Base-by-base conservation (phyloP, 2,113 vertebrate genomes). In the Corydoras sp. region DNA sequence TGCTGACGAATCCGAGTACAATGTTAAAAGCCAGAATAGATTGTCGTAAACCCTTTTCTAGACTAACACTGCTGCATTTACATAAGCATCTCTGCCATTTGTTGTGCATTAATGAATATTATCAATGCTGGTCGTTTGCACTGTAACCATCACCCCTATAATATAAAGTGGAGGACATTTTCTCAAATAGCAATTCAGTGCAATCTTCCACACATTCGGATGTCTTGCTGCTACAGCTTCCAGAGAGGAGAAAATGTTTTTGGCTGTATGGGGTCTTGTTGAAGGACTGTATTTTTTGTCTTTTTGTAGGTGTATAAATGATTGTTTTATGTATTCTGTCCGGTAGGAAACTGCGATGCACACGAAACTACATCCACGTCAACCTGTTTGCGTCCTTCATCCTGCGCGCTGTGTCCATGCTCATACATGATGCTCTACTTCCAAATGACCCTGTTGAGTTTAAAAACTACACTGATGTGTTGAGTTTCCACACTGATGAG, bases 371-470 rank as follows among this genome's bases (percentile, higher is more conserved):
- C 59, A 94, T 95, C 81, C 93, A 96, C 76, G 82, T 91, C 81
- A 94, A 96, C 79, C 87, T 96, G 73, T 96, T 96, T 74, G 89
- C 74, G 0, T 96, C 94, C 56, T 96, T 95, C 75, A 93, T 95
- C 65, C 88, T 96, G 29, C 90, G 93, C 59, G 5, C n/a, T 71
- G 30, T 66, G 69, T 83, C 35, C 35, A 43, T 43, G 4, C 7
- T 43, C 78, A 88, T 92, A 78, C 92, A 92, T 76, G 94, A 96
- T 0, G 85, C 89, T 0, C 88, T 92, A 76, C 85, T 95, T 65
- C 79, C 66, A 2, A 74, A 48, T 29, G 48, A 65, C 13, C 55
- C 69, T 8, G 74, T 69, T 0, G 78, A 76, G 69, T 74, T 62
- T 74, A 83, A 74, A 48, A 67, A 82, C 62, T 69, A 79, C n/a